Evolutionary conservation across 2,888 invertebrate genomes (phyloP), one percentile per base, ranked within the genome.

Genomic region (Litoditis marina): DNA sequence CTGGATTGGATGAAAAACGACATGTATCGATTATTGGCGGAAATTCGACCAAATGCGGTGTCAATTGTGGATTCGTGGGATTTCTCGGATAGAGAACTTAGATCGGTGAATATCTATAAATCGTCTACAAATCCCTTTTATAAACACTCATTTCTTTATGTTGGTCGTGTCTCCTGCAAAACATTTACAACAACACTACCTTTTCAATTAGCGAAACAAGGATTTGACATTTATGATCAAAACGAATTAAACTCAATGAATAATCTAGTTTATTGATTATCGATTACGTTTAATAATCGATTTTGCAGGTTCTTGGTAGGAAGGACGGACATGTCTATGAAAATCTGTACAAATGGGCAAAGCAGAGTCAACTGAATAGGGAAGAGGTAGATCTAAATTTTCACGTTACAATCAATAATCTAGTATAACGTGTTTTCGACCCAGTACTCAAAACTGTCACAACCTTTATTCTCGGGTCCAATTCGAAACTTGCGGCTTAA

Each of bases 41-140:
- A 34, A 16, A 50, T 95, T 42, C 88, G 94, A 50, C 91, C 91
- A 1, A 90, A 94, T 84, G 92, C 92, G 0, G 90, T 95, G 0
- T 90, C 90, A 0, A 86, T 95, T 27, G 93, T 94, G 0, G 95
- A 95, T 85, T 88, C 91, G 11, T 95, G 94, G 82, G 94, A 94
- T 81, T 82, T 84, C 66, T 78, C 80, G 16, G 85, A 85, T 69
- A 73, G 78, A 6, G 76, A 84, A 32, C 78, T 86, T 49, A 78
- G 83, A 68, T 85, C 84, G 2, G 76, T 77, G 28, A 52, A 56
- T 68, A 11, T n/a, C 44, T 5, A 44, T 44, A 4, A 44, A 6
- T 44, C 8, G 44, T n/a, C n/a, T n/a, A n/a, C n/a, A n/a, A n/a
- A n/a, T n/a, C n/a, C n/a, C n/a, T n/a, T n/a, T n/a, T n/a, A n/a